A percentile compares a stretch with the other conserved stretches of the same genome.
phyloP scores from a whole-genome alignment of 2,113 vertebrate genomes.

The Cranoglanis bouderius region DNA sequence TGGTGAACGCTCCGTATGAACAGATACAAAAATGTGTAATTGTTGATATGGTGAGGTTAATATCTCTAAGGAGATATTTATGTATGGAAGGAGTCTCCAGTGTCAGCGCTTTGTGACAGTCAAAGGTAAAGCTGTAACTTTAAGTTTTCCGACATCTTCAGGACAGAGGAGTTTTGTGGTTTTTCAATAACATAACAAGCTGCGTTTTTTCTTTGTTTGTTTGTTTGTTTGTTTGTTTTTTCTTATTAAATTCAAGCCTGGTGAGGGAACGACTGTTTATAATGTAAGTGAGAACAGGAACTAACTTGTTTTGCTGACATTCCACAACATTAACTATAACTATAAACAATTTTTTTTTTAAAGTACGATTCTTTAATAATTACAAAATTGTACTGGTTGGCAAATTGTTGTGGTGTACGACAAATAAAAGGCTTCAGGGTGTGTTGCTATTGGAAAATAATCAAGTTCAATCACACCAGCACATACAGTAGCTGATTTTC shows the following conservation, averaged over 20 bases:
- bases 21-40: background rate
- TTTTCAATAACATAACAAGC: too few species aligned
- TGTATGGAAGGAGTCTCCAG: background rate
- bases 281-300: too few species aligned
- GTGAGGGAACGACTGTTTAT: too few species aligned
- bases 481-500: background rate
- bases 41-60: background rate
- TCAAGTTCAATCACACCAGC: background rate
- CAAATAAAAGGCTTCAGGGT: background rate
- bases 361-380: too few species aligned
- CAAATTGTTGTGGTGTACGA: background rate
- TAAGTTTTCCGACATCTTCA: too few species aligned
- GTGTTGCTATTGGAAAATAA: background rate
- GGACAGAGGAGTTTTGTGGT: too few species aligned
- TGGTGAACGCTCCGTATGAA: background rate
- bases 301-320: too few species aligned
- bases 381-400: background rate
- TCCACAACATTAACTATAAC: background rate
- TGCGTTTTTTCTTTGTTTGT: too few species aligned
- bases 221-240: too few species aligned
- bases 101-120: background rate
- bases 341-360: background rate
- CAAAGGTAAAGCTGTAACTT: background rate
- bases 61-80: background rate
- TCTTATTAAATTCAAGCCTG: too few species aligned